Evolutionary conservation across 1,140 invertebrate species (phyloP), one percentile per base, ranked within the genome.

Genomic region (Dendrolimus punctatus): DNA sequence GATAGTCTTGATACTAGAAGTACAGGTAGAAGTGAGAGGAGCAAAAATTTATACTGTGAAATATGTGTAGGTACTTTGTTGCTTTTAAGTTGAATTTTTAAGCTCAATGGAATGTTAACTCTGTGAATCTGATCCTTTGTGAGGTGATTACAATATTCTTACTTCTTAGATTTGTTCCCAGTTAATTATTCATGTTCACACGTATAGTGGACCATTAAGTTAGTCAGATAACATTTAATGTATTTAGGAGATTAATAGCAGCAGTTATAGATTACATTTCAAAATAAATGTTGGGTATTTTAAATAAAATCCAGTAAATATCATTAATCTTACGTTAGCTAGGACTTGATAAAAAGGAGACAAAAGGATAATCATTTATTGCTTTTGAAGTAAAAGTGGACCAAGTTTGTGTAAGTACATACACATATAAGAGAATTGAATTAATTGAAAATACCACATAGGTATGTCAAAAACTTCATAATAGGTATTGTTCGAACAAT

Each of bases 281-380:
- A 80, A 57, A 68, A 65, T 58, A 64, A 66, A 72, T 63, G 71
- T 23, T 23, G 23, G 23, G 23, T 23, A 3, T 81, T 64, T 75
- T 80, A 84, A 77, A 73, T 80, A 77, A 74, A 76, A 78, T 78
- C 68, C 73, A 60, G 72, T 76, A 80, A 79, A 71, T 71, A 71
- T 71, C 79, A 75, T 85, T 80, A 78, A 82, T 81, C 79, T 82
- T 63, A 56, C 58, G 61, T 85, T 70, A 68, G 59, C 61, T 68
- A 58, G 66, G 66, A 68, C 73, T 80, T 66, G 61, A 68, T 71
- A 74, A 68, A 73, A 68, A 23, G 23, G 3, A 23, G 23, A 23
- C 23, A 23, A 23, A 23, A 23, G 3, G 23, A 3, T 23, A 23
- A 63, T 71, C 81, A 83, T 85, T 85, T 85, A 85, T 85, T 69